These are phyloP conservation scores for Chionodraco myersi DNA, from an alignment of 2,113 vertebrate genomes.

Conservation along the genomic window DNA sequence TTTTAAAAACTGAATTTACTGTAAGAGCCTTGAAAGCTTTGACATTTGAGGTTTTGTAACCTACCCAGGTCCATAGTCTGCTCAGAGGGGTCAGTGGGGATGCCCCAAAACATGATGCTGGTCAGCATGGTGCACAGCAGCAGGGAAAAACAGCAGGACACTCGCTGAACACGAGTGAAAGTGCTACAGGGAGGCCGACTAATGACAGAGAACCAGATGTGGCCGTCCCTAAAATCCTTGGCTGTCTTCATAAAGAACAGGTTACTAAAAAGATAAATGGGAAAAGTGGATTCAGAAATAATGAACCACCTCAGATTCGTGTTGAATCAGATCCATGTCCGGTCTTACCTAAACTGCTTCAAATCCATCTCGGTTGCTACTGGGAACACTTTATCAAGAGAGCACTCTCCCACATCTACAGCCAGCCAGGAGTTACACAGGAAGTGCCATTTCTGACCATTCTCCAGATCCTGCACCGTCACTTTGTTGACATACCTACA, in stretches of 20 bases:
- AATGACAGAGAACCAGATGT: slow-evolving; percentile 95
- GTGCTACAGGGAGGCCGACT: slow-evolving; percentile 89
- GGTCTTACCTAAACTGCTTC: slow-evolving; percentile 91
- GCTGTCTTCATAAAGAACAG: slow-evolving; percentile 95
- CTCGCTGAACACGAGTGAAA: slow-evolving; percentile 92
- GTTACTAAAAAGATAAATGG: slow-evolving; percentile 81
- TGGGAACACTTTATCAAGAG: slow-evolving; percentile 91
- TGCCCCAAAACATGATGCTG: slow-evolving; percentile 97
- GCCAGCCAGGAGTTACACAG: slow-evolving; percentile 96
- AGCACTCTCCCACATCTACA: slow-evolving; percentile 90
- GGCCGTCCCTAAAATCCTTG: slow-evolving; percentile 91
- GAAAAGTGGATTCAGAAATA: not conserved
- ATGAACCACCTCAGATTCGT: not conserved
- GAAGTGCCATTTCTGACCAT: slow-evolving; percentile 91
- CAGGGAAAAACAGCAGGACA: slow-evolving; percentile 95
- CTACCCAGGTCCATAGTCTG: slow-evolving; percentile 97
- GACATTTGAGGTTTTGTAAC: not conserved
- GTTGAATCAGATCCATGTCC: not conserved
- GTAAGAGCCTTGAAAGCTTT: not conserved
- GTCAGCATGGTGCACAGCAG: slow-evolving; percentile 97
- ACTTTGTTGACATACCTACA: slow-evolving; percentile 93
- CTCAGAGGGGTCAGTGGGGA: slow-evolving; percentile 93
- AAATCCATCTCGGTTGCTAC: slow-evolving; percentile 92
- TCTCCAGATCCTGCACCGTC: slow-evolving; percentile 89
- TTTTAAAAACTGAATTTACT: no score